Evolutionary conservation across 1,140 invertebrate species (phyloP).

Genomic region (Diorhabda sublineata): DNA sequence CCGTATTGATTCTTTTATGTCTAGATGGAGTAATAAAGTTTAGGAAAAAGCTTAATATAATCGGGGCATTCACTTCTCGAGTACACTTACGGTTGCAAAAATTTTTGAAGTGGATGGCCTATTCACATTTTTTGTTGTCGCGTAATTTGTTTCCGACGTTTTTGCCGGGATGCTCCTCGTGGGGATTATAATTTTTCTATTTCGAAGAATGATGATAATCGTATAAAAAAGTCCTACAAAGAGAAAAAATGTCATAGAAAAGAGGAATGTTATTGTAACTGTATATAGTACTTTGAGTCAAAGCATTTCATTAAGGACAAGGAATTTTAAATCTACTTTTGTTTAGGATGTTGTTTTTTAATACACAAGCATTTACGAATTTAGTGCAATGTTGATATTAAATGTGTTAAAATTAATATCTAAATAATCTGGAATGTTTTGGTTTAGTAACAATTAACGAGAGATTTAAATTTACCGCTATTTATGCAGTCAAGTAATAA

Average conservation of each 20-base stretch:
- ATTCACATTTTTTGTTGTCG: slow-evolving; percentile 8
- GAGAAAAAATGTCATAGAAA: neutral
- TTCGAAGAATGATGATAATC: neutral
- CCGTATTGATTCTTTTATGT: slow-evolving; percentile 26
- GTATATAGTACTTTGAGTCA: too few species aligned
- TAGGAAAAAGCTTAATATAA: slow-evolving; percentile 15
- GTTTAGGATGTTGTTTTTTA: too few species aligned
- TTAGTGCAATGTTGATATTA: too few species aligned
- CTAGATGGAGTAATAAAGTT: slow-evolving; percentile 13
- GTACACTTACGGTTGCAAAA: neutral
- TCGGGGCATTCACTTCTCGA: neutral
- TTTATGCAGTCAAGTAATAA: too few species aligned
- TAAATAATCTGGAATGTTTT: too few species aligned
- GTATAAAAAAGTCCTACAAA: neutral
- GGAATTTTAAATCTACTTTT: too few species aligned
- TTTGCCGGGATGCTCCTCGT: neutral
- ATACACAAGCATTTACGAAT: too few species aligned
- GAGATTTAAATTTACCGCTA: too few species aligned
- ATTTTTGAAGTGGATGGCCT: slow-evolving; percentile 13
- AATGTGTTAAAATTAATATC: too few species aligned
- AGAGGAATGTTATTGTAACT: too few species aligned
- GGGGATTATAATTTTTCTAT: neutral
- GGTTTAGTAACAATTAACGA: too few species aligned
- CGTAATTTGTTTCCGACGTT: neutral
- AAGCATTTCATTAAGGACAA: too few species aligned